These are phyloP conservation scores for Sclerodermus sp. DNA, from an alignment of 2,888 invertebrate genomes.

Conservation along the genomic window DNA sequence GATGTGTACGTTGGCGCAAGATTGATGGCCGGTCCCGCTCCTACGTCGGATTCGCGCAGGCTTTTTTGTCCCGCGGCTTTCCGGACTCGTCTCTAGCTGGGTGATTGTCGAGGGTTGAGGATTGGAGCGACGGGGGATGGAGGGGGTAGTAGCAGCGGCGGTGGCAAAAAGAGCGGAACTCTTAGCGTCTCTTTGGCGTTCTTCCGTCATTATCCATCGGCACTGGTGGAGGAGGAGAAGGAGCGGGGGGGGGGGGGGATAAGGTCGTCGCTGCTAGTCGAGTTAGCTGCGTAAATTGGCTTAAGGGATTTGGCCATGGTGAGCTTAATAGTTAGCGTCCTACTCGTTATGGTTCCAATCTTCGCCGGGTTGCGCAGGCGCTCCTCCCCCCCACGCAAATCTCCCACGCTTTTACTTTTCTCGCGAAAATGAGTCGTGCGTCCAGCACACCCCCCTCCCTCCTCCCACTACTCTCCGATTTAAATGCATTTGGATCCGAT, in stretches of 20 bases:
- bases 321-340: conserved; percentile 39
- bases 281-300: conserved; percentile 53
- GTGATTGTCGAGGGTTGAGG: too few relatives aligned
- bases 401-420: too few relatives aligned
- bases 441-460: too few relatives aligned
- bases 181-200: conserved; percentile 12
- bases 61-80: conserved; percentile 3
- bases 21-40: conserved; percentile 21
- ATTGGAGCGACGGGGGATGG: too few relatives aligned
- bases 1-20: conserved; percentile 11
- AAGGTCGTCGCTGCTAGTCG: conserved; percentile 25
- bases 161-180: background rate
- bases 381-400: too few relatives aligned
- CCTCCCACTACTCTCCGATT: too few relatives aligned
- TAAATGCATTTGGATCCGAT: too few relatives aligned
- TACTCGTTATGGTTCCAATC: conserved; percentile 29
- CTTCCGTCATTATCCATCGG: conserved; percentile 26
- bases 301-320: conserved; percentile 49
- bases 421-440: too few relatives aligned
- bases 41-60: conserved; percentile 10
- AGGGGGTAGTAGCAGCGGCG: too few relatives aligned
- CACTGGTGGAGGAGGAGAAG: background rate
- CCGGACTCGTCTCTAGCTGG: background rate
- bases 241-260: conserved; percentile 12
- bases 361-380: conserved; percentile 1